These are phyloP conservation scores for Etia nguti DNA, from an alignment of 2,113 vertebrate genomes.

Conservation along the genomic window DNA sequence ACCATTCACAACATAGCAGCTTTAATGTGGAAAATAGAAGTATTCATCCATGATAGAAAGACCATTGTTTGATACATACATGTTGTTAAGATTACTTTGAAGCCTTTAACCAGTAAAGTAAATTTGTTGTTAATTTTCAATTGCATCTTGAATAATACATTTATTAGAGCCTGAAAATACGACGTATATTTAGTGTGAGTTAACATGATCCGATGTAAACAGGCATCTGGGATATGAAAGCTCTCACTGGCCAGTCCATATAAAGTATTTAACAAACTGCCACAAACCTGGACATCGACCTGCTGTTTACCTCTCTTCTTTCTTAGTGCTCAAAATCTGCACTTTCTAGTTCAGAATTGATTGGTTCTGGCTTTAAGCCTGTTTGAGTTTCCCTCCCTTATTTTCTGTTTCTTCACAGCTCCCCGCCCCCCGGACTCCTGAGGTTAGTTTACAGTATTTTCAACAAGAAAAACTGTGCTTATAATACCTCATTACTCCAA, in stretches of 20 bases:
- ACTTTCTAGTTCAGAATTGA: constrained; percentile 31
- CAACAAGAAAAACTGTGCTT: neutral
- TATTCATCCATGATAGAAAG: neutral
- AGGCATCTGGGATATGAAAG: neutral
- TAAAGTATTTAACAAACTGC: neutral
- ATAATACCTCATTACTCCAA: neutral
- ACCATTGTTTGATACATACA: neutral
- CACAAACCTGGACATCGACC: neutral
- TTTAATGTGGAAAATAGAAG: neutral
- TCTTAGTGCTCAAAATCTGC: neutral
- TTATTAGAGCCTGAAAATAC: neutral
- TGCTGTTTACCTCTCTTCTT: neutral
- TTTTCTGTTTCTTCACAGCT: neutral
- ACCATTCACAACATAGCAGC: neutral
- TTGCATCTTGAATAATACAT: neutral
- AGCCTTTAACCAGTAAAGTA: neutral
- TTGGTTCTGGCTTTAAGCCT: neutral
- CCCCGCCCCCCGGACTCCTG: neutral
- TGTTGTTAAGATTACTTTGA: neutral
- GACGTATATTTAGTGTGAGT: accelerated
- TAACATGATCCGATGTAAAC: neutral
- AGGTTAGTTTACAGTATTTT: neutral
- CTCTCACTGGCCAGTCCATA: neutral
- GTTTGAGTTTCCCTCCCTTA: neutral
- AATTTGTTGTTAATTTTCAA: neutral